A percentile compares a stretch with the other conserved stretches of the same genome.
Evolutionary conservation across 2,113 vertebrate genomes (phyloP).

Genomic region (Guaruba guarouba): DNA sequence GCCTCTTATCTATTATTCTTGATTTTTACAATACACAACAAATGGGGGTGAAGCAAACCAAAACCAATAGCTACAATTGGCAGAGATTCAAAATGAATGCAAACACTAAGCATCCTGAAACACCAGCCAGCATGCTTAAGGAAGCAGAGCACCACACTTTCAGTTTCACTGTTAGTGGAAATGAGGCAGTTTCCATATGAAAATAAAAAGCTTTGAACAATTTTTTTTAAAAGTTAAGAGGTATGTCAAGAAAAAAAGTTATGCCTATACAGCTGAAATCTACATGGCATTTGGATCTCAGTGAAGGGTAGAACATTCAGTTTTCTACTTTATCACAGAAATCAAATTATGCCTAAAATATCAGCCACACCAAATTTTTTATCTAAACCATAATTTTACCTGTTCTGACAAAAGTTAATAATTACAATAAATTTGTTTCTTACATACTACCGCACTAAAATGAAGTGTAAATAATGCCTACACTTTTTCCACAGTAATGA

Average conservation of each 20-base stretch:
- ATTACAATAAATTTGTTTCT: neutral
- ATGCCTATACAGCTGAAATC: neutral
- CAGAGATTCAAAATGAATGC: neutral
- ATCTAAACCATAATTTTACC: neutral
- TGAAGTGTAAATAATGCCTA: neutral
- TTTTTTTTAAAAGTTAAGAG: neutral
- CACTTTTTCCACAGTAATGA: neutral
- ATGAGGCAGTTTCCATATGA: neutral
- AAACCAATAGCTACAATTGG: neutral
- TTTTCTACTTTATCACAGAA: neutral
- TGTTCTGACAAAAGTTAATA: neutral
- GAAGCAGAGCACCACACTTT: neutral
- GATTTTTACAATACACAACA: neutral
- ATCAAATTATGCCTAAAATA: neutral
- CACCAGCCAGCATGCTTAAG: neutral
- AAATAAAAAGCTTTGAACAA: neutral
- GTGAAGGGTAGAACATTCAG: neutral
- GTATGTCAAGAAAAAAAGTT: neutral
- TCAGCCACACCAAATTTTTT: neutral
- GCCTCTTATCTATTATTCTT: neutral
- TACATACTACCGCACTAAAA: neutral
- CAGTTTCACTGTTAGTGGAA: neutral
- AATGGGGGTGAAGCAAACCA: neutral
- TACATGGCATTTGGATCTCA: neutral
- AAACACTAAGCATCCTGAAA: neutral